Conservation (phyloP, 2,113 vertebrate species). For the Henicopernis longicauda region DNA sequence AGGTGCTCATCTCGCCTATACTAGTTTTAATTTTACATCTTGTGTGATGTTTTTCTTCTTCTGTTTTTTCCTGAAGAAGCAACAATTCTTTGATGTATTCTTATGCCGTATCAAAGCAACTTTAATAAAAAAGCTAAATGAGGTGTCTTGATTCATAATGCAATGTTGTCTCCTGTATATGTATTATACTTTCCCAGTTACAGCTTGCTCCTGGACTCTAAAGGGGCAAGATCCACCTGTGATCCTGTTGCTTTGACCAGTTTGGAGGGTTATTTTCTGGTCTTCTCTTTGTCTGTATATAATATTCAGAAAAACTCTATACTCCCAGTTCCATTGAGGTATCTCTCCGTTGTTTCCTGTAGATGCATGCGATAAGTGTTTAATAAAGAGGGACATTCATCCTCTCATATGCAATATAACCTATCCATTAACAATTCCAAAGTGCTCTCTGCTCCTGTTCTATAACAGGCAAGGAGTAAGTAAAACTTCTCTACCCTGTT, state of each 20-base stretch:
- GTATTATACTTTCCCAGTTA: fast-evolving
- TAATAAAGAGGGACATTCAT: not conserved
- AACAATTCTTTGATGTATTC: not conserved
- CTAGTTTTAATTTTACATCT: not conserved
- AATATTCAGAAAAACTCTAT: not conserved
- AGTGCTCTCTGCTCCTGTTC: not conserved
- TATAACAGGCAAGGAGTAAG: not conserved
- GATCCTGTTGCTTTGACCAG: not conserved
- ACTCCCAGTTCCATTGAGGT: fast-evolving
- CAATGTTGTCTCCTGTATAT: fast-evolving
- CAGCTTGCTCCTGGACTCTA: not conserved
- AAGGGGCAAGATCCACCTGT: not conserved
- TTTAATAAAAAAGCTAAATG: not conserved
- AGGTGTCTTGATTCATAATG: not conserved
- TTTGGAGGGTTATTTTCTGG: not conserved
- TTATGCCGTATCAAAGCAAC: not conserved
- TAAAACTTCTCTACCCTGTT: not conserved
- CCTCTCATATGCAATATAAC: fast-evolving
- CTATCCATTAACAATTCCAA: not conserved
- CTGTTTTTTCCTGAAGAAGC: not conserved
- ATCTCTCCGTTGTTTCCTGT: not conserved
- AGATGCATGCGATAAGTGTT: fast-evolving
- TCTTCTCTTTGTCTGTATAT: not conserved
- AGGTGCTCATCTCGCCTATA: not conserved
- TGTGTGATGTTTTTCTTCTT: not conserved